phyloP scores from a whole-genome alignment of 2,797 vertebrate genomes.

The Helarctos malayanus region DNA sequence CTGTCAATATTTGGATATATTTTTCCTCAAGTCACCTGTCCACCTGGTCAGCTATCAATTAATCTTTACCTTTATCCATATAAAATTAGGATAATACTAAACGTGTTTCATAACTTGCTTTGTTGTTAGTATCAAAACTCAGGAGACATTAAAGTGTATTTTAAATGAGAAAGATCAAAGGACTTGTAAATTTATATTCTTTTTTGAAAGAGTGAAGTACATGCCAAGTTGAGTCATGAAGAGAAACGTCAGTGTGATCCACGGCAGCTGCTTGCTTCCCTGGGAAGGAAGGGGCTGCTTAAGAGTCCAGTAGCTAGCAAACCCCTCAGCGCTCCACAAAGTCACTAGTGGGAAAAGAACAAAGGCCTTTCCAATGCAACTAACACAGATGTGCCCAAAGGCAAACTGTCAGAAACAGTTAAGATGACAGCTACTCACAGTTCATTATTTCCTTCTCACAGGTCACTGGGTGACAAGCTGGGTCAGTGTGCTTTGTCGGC shows the following conservation, averaged over 20 bases:
- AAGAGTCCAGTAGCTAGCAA: constrained; percentile 88
- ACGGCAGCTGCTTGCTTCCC: constrained; percentile 91
- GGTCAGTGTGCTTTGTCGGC: constrained; percentile 95
- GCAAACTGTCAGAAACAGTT: constrained; percentile 98
- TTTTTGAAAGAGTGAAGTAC: constrained; percentile 80
- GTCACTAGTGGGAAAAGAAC: constrained; percentile 94
- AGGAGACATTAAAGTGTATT: constrained; percentile 29
- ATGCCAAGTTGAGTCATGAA: constrained; percentile 89
- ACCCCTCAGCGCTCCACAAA: constrained; percentile 90
- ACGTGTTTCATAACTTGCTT: constrained; percentile 21
- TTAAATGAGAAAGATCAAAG: constrained; percentile 33
- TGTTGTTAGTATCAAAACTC: constrained; percentile 48
- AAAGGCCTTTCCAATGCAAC: constrained; percentile 93
- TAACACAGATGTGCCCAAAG: constrained; percentile 98
- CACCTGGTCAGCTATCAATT: background rate
- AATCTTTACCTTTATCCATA: background rate
- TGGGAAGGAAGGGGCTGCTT: constrained; percentile 85
- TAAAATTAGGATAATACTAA: background rate
- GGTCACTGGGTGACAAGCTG: constrained; percentile 99
- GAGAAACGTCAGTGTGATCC: constrained; percentile 90
- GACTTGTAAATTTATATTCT: constrained; percentile 47
- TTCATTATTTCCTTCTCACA: constrained; percentile 99
- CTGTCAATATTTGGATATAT: constrained; percentile 36
- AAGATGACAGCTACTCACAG: constrained; percentile 98
- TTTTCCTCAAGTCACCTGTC: constrained; percentile 16